Conservation (phyloP, 2,888 invertebrate species). For the Lymantria monacha region DNA sequence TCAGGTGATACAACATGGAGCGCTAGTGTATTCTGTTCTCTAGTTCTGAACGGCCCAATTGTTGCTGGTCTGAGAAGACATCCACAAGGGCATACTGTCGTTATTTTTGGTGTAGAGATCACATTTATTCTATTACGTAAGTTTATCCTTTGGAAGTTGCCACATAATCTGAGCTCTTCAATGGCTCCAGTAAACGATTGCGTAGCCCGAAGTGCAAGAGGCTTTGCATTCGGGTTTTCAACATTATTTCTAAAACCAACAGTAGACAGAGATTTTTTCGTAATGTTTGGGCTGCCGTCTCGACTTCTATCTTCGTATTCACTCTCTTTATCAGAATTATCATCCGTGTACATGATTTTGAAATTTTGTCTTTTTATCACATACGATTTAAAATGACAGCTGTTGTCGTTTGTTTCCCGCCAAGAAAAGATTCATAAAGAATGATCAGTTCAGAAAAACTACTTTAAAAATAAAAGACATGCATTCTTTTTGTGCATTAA, state of each 20-base stretch:
- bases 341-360: slow-evolving; percentile 68
- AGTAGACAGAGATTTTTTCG: slow-evolving; percentile 70
- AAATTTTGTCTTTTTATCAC: slow-evolving; percentile 20
- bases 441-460: too few species aligned
- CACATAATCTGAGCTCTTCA: slow-evolving; percentile 63
- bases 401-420: slow-evolving; percentile 53
- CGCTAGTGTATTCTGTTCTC: slow-evolving; percentile 67
- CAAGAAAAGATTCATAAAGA: not conserved
- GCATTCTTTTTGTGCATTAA: too few species aligned
- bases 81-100: slow-evolving; percentile 70
- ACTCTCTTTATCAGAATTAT: slow-evolving; percentile 71
- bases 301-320: slow-evolving; percentile 65
- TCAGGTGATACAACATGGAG: slow-evolving; percentile 78
- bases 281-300: slow-evolving; percentile 60
- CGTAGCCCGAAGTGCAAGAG: slow-evolving; percentile 66
- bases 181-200: slow-evolving; percentile 72
- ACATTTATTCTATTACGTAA: slow-evolving; percentile 58
- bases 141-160: slow-evolving; percentile 65
- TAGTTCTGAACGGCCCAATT: slow-evolving; percentile 64
- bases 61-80: slow-evolving; percentile 61
- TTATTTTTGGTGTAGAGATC: slow-evolving; percentile 49
- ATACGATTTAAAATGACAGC: slow-evolving; percentile 40
- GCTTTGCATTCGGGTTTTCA: slow-evolving; percentile 61
- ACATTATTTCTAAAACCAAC: slow-evolving; percentile 63
- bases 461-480: too few species aligned